A percentile compares a stretch with the other conserved stretches of the same genome.
phyloP scores from a whole-genome alignment of 2,888 invertebrate genomes.

The Lepetodrilus schrolli region DNA sequence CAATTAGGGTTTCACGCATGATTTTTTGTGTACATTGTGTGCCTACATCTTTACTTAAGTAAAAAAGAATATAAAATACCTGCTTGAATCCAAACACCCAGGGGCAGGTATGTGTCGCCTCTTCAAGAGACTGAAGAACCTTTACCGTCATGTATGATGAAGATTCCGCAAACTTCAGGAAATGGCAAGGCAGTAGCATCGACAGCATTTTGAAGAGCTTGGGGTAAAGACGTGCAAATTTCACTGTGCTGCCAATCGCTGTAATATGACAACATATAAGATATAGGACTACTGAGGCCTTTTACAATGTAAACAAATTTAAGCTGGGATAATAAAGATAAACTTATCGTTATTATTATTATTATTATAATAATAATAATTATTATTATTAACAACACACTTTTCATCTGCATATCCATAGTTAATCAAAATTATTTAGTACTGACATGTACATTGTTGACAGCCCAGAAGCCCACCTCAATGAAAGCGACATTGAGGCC shows the following conservation, averaged over 20 bases:
- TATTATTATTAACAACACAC: too few species aligned
- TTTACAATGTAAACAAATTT: neutral
- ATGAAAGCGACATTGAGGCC: too few species aligned
- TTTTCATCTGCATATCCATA: too few species aligned
- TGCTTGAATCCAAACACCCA: conserved; percentile 62
- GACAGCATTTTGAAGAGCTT: conserved; percentile 37
- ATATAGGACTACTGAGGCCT: neutral
- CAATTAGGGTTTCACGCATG: too few species aligned
- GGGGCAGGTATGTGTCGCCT: conserved; percentile 49
- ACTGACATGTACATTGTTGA: too few species aligned
- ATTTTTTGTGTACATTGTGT: too few species aligned
- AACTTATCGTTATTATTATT: neutral
- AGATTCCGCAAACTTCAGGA: conserved; percentile 44
- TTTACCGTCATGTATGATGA: conserved; percentile 1
- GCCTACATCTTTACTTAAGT: too few species aligned
- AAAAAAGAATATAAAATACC: too few species aligned
- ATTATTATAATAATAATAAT: too few species aligned
- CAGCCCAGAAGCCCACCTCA: too few species aligned
- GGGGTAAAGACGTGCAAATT: neutral
- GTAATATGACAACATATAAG: neutral
- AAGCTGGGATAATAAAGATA: neutral
- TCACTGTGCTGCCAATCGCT: neutral
- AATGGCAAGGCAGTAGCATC: conserved; percentile 54
- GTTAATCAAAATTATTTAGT: too few species aligned
- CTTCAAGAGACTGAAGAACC: conserved; percentile 40